Evolutionary conservation across 2,888 invertebrate species (phyloP), one percentile per base, ranked within the genome.

Genomic region (Gonocerus acuteangulatus): DNA sequence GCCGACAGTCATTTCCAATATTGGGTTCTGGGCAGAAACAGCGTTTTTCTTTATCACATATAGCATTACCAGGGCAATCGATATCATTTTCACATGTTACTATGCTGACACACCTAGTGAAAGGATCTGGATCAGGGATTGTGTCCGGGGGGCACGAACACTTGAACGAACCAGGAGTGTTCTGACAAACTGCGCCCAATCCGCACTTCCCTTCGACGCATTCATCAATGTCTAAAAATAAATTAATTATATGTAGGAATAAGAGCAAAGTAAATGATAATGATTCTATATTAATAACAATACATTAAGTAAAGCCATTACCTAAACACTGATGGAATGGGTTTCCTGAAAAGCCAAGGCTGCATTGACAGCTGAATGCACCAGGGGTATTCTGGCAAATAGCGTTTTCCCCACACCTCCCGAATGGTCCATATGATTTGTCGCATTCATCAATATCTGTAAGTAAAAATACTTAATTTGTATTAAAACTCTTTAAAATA

Each of bases 11-110:
- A 69, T 91, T 89, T 69, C 93, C 94, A 68, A 90, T 79, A 72
- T 93, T 93, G 0, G 94, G 94, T 71, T 90, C 90, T 2, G 92
- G 93, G 70, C 94, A 94, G 36, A 90, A 74, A 72, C 94, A 94
- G 70, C 87, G 82, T 62, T 84, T 82, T 66, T 84, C 82, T 6
- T 77, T 72, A 71, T 91, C 88, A 71, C 94, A 94, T 67, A 91
- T 77, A 3, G 92, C 86, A 76, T 94, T 93, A 69, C 93, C 93
- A 22, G 92, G 91, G 74, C 94, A 94, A 67, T 91, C 87, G 54
- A 80, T 80, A 71, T 89, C 85, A 1, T 73, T 74, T 66, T 80
- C 79, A 71, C 94, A 94, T 23, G 83, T 85, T 11, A 91, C 84
- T 67, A 91, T 84, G 70, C 87, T 88, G 48, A 87, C 85, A 72